phyloP scores from a whole-genome alignment of 2,888 invertebrate species.

The Therioaphis trifolii region DNA sequence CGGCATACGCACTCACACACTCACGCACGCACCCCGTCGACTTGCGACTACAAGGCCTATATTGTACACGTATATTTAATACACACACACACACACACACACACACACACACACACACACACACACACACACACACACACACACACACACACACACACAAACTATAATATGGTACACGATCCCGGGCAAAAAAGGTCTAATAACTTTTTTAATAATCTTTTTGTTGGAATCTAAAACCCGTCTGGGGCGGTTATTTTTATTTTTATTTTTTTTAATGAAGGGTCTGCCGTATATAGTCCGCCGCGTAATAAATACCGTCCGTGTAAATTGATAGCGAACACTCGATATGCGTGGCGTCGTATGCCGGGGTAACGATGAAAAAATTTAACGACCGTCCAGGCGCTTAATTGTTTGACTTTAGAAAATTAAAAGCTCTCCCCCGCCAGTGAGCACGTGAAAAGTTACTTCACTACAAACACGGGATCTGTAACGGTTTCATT shows the following conservation, averaged over 20 bases:
- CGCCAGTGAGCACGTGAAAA: no score
- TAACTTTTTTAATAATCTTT: slow-evolving; percentile 62
- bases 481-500: not conserved
- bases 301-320: slow-evolving; percentile 45
- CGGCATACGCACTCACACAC: no score
- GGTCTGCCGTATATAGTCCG: slow-evolving; percentile 9
- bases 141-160: no score
- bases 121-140: no score
- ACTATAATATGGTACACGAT: not conserved
- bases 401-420: slow-evolving; percentile 8
- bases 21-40: not conserved
- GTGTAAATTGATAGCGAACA: slow-evolving; percentile 54
- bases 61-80: no score
- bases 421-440: slow-evolving; percentile 9
- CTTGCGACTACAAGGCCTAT: not conserved
- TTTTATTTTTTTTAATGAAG: slow-evolving; percentile 48
- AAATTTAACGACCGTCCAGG: not conserved
- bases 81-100: no score
- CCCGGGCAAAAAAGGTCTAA: slow-evolving; percentile 53
- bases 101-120: no score
- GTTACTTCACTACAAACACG: no score
- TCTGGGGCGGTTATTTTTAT: slow-evolving; percentile 18
- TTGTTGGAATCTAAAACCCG: slow-evolving; percentile 53
- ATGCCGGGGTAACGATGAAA: not conserved
- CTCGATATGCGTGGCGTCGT: not conserved